These are phyloP conservation scores for Coregonus clupeaformis DNA, from an alignment of 2,113 vertebrate genomes.

Conservation along the genomic window DNA sequence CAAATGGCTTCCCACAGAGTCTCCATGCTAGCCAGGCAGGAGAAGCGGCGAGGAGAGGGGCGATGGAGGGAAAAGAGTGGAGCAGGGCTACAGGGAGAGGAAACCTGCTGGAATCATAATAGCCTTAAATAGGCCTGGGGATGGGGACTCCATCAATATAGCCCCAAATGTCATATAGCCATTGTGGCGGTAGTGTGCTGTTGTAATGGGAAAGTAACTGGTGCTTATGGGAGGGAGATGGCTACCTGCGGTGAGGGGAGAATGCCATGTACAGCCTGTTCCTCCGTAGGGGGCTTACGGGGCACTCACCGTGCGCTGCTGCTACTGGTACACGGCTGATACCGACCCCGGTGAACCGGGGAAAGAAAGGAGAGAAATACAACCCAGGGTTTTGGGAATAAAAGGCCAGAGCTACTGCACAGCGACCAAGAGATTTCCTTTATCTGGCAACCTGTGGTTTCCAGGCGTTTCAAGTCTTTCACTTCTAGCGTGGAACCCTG, in stretches of 20 bases:
- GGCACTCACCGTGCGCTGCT: slow-evolving; percentile 8
- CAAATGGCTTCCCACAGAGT: slow-evolving; percentile 68
- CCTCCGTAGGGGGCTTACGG: slow-evolving; percentile 27
- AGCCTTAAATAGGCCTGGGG: slow-evolving; percentile 9
- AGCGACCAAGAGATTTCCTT: slow-evolving; percentile 69
- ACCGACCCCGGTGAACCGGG: slow-evolving; percentile 14
- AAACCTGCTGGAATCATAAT: slow-evolving; percentile 28
- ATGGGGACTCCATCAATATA: slow-evolving; percentile 41
- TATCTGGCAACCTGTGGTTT: slow-evolving; percentile 84
- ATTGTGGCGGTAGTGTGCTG: slow-evolving; percentile 13
- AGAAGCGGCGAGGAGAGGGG: slow-evolving; percentile 34
- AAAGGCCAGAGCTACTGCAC: slow-evolving; percentile 74
- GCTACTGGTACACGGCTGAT: slow-evolving; percentile 23
- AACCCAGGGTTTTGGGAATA: slow-evolving; percentile 77
- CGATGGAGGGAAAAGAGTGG: slow-evolving; percentile 19
- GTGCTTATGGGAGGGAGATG: slow-evolving; percentile 38
- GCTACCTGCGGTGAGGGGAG: slow-evolving; percentile 60
- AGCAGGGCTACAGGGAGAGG: slow-evolving; percentile 40
- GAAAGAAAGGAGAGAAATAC: slow-evolving; percentile 73
- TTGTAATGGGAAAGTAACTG: slow-evolving; percentile 39
- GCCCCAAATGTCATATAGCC: slow-evolving; percentile 33
- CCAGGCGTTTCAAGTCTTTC: slow-evolving; percentile 73
- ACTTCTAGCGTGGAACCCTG: slow-evolving; percentile 54
- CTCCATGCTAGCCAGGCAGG: slow-evolving; percentile 49
- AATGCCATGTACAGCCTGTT: slow-evolving; percentile 38